These are phyloP conservation scores for Phortica okadai DNA, from an alignment of 2,888 invertebrate genomes.

Conservation along the genomic window DNA sequence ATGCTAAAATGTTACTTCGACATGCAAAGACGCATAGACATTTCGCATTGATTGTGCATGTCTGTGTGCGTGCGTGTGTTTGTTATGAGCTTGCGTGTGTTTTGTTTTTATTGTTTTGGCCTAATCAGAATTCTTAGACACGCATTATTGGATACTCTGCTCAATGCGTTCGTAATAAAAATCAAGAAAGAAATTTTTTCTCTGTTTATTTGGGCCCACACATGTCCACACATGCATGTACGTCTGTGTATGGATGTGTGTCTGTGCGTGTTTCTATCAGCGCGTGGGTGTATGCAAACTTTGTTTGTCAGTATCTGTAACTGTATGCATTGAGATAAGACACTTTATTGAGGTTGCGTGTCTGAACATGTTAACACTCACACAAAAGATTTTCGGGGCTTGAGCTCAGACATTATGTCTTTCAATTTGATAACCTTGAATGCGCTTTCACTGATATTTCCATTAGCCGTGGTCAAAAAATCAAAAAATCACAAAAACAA, in stretches of 20 bases:
- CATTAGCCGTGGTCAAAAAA: background rate
- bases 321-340: slow-evolving; percentile 57
- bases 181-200: slow-evolving; percentile 7
- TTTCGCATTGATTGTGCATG: background rate
- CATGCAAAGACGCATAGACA: slow-evolving; percentile 61
- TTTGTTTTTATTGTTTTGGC: slow-evolving; percentile 9
- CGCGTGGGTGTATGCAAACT: background rate
- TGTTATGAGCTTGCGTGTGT: slow-evolving; percentile 10
- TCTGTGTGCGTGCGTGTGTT: background rate
- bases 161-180: slow-evolving; percentile 25
- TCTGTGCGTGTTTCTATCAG: background rate
- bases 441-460: slow-evolving; percentile 20
- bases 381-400: background rate
- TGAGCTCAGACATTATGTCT: slow-evolving; percentile 13
- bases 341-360: slow-evolving; percentile 70
- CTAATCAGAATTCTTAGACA: slow-evolving; percentile 35
- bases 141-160: slow-evolving; percentile 32
- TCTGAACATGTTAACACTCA: slow-evolving; percentile 70
- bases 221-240: background rate
- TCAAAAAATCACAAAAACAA: background rate
- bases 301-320: slow-evolving; percentile 9
- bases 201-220: slow-evolving; percentile 10
- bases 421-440: slow-evolving; percentile 30
- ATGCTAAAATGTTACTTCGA: slow-evolving; percentile 65
- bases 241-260: background rate